Evolutionary conservation across 2,797 vertebrate species (phyloP).

Genomic region (Mormyrops attenuatus): DNA sequence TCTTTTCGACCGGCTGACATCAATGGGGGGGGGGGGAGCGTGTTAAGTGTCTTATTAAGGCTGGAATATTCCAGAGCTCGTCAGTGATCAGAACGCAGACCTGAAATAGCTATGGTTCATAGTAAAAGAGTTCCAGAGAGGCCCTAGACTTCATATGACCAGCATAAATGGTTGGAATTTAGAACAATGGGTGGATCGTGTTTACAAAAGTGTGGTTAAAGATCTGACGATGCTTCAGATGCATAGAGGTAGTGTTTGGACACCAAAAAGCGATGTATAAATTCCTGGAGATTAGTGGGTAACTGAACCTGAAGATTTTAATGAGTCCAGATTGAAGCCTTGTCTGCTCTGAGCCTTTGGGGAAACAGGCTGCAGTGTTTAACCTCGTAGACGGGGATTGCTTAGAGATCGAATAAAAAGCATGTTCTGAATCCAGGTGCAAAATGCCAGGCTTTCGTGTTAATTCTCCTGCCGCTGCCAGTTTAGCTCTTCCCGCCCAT

Average conservation of each 20-base stretch:
- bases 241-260: background rate
- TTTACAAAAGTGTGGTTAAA: constrained; percentile 18
- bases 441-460: background rate
- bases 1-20: background rate
- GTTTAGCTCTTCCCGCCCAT: background rate
- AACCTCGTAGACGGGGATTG: background rate
- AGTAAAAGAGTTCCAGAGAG: background rate
- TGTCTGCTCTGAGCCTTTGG: background rate
- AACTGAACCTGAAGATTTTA: background rate
- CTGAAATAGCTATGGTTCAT: constrained; percentile 19
- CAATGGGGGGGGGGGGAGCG: background rate
- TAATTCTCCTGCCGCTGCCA: background rate
- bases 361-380: constrained; percentile 1
- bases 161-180: background rate
- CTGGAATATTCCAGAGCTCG: constrained; percentile 18
- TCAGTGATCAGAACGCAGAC: constrained; percentile 15
- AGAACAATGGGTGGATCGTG: background rate
- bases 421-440: constrained; percentile 4
- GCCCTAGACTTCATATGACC: background rate
- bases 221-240: background rate
- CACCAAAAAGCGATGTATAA: background rate
- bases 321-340: background rate
- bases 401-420: background rate
- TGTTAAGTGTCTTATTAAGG: constrained; percentile 1
- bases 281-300: background rate